Percentiles rank a stretch among this genome's conserved stretches.
These are phyloP conservation scores for Actinopyga echinites DNA, from an alignment of 53 echinoderm and acorn worm species.

Conservation along the genomic window DNA sequence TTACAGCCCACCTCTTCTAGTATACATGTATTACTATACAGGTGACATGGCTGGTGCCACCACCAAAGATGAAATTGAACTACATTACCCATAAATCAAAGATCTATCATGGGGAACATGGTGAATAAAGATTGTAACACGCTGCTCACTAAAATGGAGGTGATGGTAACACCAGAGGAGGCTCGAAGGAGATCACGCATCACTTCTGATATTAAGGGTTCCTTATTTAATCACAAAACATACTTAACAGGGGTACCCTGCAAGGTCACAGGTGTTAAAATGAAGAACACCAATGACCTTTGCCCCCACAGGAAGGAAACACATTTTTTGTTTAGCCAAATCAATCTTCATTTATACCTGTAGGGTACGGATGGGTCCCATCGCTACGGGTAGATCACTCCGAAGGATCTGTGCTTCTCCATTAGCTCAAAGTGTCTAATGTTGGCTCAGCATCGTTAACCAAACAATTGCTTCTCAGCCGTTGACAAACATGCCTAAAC, in stretches of 20 bases:
- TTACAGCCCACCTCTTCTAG: no score
- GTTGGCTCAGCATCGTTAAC: slow-evolving; percentile 29
- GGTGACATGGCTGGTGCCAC: no score
- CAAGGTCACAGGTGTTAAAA: slow-evolving; percentile 34
- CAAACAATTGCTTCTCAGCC: slow-evolving; percentile 20
- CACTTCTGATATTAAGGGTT: not conserved
- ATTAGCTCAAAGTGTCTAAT: slow-evolving; percentile 24
- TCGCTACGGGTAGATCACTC: not conserved
- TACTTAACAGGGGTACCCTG: slow-evolving; percentile 32
- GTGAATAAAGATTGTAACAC: no score
- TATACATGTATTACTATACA: no score
- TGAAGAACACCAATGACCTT: slow-evolving; percentile 16
- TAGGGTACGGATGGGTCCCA: slow-evolving; percentile 16
- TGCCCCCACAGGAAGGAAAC: slow-evolving; percentile 30
- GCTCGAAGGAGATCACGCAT: not conserved
- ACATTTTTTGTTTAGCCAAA: slow-evolving; percentile 27
- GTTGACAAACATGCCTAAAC: slow-evolving; percentile 37
- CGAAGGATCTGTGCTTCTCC: not conserved
- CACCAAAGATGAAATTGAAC: no score
- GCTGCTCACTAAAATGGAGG: not conserved
- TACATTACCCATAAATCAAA: no score
- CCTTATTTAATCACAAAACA: slow-evolving; percentile 42
- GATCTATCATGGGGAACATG: no score
- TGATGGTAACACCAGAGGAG: not conserved
- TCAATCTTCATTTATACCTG: slow-evolving; percentile 32